Evolutionary conservation across 2,888 invertebrate species (phyloP), one percentile per base, ranked within the genome.

Genomic region (Automeris io): DNA sequence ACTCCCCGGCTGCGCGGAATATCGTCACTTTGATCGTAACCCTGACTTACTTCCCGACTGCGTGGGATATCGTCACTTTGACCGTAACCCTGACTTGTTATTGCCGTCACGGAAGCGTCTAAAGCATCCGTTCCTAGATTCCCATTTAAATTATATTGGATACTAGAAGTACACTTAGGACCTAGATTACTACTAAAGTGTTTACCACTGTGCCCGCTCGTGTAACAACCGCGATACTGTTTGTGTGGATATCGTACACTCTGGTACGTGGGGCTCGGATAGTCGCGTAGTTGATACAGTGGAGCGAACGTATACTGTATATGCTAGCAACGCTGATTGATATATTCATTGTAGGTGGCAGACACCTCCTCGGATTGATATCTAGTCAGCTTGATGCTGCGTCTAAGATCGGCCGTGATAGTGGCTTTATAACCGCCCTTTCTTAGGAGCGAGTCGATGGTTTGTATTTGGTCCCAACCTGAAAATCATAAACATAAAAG

Each of bases 401-500:
- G 92, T 40, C 98, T 91, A 65, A 94, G 88, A 39, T 97, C 96
- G 18, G 91, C 91, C n/a, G 95, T 95, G 47, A 98, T 96, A 38
- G 90, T 82, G 18, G 97, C 95, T 74, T 96, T 96, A 87, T 93
- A 98, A 33, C 99, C 99, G 51, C 98, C 99, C 87, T 99, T 99
- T 54, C 98, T 92, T 48, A 99, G 90, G 46, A 99, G 88, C 25
- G 98, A 97, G 86, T 99, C 99, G 67, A 99, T 97, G 16, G 99
- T 99, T 87, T 99, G 98, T 52, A 95, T 91, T 86, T 97, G 96
- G 90, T 99, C 96, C 99, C 99, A 99, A 61, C 98, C 98, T 98
- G 81, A 13, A 86, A 71, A n/a, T n/a, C n/a, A n/a, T n/a, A n/a
- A 29, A 16, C 4, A 16, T 2, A 26, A 4, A 29, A 16, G 1